Conservation (phyloP, 1,140 invertebrate species). For the Aphelenchoides fujianensis region DNA sequence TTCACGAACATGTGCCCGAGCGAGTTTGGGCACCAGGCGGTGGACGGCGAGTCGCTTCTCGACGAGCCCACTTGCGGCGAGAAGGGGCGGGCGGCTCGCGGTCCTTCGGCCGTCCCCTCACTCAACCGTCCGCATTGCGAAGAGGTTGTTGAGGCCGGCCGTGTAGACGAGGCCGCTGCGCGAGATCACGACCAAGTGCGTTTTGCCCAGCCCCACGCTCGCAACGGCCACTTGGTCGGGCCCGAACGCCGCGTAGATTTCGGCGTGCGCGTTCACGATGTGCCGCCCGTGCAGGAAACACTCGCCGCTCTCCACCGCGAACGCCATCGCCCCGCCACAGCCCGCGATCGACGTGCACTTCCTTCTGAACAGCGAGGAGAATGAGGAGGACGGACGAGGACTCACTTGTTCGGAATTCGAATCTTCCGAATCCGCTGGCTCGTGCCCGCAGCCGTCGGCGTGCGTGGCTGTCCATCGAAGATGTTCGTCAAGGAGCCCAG, state of each 20-base stretch:
- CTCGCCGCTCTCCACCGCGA: slow-evolving; percentile 53
- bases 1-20: slow-evolving; percentile 49
- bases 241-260: slow-evolving; percentile 63
- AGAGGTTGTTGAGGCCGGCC: slow-evolving; percentile 94
- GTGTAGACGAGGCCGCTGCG: slow-evolving; percentile 86
- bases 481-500: slow-evolving; percentile 34
- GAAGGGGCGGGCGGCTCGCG: slow-evolving; percentile 6
- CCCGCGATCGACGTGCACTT: slow-evolving; percentile 42
- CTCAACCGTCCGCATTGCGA: slow-evolving; percentile 89
- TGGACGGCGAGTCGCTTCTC: background rate
- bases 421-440: slow-evolving; percentile 39
- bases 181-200: slow-evolving; percentile 82
- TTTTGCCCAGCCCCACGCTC: slow-evolving; percentile 86
- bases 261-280: slow-evolving; percentile 21
- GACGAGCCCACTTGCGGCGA: slow-evolving; percentile 9
- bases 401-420: slow-evolving; percentile 48
- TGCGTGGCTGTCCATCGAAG: slow-evolving; percentile 13
- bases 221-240: slow-evolving; percentile 78
- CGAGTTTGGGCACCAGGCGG: background rate
- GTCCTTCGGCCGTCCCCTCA: slow-evolving; percentile 12
- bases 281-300: slow-evolving; percentile 50
- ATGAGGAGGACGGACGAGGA: background rate
- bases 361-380: slow-evolving; percentile 20
- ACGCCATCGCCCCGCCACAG: slow-evolving; percentile 43
- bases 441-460: too few relatives aligned